Evolutionary conservation across 2,888 invertebrate species (phyloP), one percentile per base, ranked within the genome.

Genomic region (Dasysyrphus albostriatus): DNA sequence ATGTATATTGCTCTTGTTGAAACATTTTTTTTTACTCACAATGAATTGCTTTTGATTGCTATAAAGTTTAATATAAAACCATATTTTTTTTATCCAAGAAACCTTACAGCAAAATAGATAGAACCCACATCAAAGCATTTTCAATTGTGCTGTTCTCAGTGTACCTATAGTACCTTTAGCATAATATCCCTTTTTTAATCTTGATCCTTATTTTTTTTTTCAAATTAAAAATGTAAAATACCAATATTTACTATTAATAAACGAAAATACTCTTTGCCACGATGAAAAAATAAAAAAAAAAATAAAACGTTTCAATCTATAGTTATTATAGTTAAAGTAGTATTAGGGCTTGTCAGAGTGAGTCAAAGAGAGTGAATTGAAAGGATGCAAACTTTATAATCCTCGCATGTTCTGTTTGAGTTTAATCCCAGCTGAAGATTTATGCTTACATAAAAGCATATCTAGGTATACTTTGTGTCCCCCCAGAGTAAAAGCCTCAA

Each of bases 341-440:
- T 3, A 5, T 24, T 37, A 24, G 24, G 24, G 24, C 3, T 24
- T 24, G 24, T 14, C 14, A 14, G 8, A 42, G 32, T 59, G 59
- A 67, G 59, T 74, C 80, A 80, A 61, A 80, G 74, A 80, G 74
- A 61, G 19, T n/a, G 32, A 61, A 61, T 67, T 83, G 67, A 78
- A 69, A 69, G 61, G 58, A 83, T 51, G 51, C 65, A 49, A 81
- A 70, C 16, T 75, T 47, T 8, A 75, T 69, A 81, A 70, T 81
- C 37, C 56, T 67, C 19, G 9, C 44, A 32, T 65, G 42, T 24
- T 42, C 34, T 49, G 47, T 63, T 44, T 39, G 65, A 63, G 39
- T 49, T 58, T 67, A 56, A 67, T 73, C 42, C 73, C 61, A 10
- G 39, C 67, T 61, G 29, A 67, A 78, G 69, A 78, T 78, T 59